A percentile compares a stretch with the other conserved stretches of the same genome.
These are phyloP conservation scores for Macrotus californicus DNA, from an alignment of 2,113 vertebrate genomes.

Conservation along the genomic window DNA sequence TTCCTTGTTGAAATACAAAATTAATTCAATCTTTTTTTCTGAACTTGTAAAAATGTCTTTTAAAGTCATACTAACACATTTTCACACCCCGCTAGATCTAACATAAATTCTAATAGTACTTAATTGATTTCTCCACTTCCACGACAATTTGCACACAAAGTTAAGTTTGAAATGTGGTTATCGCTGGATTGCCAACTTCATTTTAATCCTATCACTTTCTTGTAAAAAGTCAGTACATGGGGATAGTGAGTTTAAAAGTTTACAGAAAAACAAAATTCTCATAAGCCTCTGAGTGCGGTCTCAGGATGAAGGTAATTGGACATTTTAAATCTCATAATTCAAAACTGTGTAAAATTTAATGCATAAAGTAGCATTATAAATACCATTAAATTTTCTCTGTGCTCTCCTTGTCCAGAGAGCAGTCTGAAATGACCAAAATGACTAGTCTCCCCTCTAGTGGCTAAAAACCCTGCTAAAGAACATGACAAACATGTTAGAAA, in stretches of 20 bases:
- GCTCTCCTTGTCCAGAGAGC: background rate
- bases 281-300: background rate
- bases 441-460: background rate
- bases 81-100: background rate
- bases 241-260: background rate
- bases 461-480: background rate
- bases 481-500: background rate
- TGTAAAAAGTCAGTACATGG: background rate
- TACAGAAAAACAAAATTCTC: background rate
- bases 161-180: background rate
- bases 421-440: background rate
- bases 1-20: background rate
- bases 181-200: background rate
- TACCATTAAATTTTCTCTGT: background rate
- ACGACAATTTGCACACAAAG: background rate
- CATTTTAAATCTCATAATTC: background rate
- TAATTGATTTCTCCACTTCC: background rate
- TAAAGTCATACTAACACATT: background rate
- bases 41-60: background rate
- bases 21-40: background rate
- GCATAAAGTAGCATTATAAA: background rate
- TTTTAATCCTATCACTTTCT: background rate
- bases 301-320: background rate
- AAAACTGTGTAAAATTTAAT: background rate
- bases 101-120: background rate